Conservation (phyloP, 2,888 invertebrate species). For the Chrysomela aeneicollis region DNA sequence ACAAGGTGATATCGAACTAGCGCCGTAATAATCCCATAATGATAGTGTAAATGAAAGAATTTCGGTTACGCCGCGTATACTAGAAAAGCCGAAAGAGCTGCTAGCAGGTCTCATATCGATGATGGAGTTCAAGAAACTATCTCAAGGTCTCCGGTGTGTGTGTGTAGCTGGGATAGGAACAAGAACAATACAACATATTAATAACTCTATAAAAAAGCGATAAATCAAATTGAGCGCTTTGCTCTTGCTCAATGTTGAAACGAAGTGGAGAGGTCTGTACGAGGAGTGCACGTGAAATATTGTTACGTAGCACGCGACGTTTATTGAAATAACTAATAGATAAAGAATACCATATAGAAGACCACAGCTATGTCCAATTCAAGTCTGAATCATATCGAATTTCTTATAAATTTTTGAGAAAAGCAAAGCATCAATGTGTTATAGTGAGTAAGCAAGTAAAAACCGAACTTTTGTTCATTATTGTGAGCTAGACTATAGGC, state of each 20-base stretch:
- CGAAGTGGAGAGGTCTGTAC: constrained; percentile 21
- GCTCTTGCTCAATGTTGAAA: constrained; percentile 31
- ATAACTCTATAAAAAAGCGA: constrained; percentile 30
- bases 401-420: no score
- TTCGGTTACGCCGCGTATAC: background rate
- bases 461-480: no score
- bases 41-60: constrained; percentile 1
- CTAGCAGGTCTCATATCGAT: background rate
- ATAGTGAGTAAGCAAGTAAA: no score
- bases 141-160: constrained; percentile 30
- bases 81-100: constrained; percentile 17
- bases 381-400: no score
- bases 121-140: constrained; percentile 29
- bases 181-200: constrained; percentile 36
- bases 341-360: no score
- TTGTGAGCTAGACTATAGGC: no score
- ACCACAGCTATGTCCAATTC: no score
- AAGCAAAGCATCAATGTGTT: no score
- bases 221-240: constrained; percentile 33
- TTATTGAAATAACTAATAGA: background rate
- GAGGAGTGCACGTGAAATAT: constrained; percentile 11
- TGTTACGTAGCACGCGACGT: background rate
- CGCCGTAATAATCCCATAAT: background rate
- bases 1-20: background rate
- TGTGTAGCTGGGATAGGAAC: constrained; percentile 28